Base-by-base conservation (phyloP, 2,888 invertebrate species). In the Leptothorax acervorum region DNA sequence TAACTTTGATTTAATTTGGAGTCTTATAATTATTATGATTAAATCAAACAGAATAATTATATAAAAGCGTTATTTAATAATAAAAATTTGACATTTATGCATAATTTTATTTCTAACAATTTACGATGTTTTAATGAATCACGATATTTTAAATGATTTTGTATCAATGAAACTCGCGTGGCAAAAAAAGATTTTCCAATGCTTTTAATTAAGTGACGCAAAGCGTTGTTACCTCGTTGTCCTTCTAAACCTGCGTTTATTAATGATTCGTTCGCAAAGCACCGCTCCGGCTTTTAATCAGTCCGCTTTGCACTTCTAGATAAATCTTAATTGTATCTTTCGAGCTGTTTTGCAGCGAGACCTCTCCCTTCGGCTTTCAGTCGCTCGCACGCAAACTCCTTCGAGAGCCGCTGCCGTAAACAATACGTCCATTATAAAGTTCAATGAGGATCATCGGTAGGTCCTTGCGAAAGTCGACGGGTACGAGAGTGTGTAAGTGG, bases 281-380 rank as follows among this genome's bases (percentile, higher is more conserved):
- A 65, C 83, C 55, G 78, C 81, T 83, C 60, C 70, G 82, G 87
- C 88, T 89, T 89, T 89, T 89, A 89, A 89, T 89, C 89, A 89
- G 81, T 89, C 84, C 89, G 84, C 81, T 74, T 84, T 84, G 81
- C 84, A 62, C 83, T 81, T 57, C 57, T 78, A 87, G 86, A 89
- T 87, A 89, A 89, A 89, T 89, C 89, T 87, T 89, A 89, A 89
- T 89, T 91, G 90, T 90, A 87, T 90, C 90, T 86, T 89, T 89
- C 87, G 87, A 84, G 85, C 81, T 74, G 84, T 76, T 85, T 87
- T 85, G 85, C 82, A 60, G 63, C 65, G 82, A 74, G 63, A 66
- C 55, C 65, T 71, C 66, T 82, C 82, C 45, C 75, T 82, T 84
- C 60, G 73, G 48, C 74, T 83, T 53, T 31, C 66, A 51, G 76